These are phyloP conservation scores for Anthoscopus minutus DNA, from an alignment of 2,113 vertebrate genomes.

Conservation along the genomic window DNA sequence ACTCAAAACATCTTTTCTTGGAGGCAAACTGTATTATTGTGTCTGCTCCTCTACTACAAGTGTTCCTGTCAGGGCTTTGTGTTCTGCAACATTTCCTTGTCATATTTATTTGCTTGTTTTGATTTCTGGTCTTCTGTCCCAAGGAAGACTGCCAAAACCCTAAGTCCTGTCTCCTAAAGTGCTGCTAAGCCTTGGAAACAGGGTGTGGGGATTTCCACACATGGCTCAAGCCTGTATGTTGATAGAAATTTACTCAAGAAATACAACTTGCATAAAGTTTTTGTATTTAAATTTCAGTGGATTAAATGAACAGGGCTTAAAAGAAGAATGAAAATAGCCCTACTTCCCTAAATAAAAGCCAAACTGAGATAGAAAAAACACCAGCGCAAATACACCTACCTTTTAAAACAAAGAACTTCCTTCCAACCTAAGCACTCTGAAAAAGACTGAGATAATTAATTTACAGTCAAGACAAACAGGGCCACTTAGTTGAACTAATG, in stretches of 20 bases:
- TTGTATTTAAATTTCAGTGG: not conserved
- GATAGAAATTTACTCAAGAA: not conserved
- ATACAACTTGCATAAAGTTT: not conserved
- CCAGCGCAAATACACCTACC: not conserved
- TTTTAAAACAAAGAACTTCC: not conserved
- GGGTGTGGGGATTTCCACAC: not conserved
- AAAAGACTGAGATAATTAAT: not conserved
- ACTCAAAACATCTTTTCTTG: not conserved
- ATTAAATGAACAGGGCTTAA: not conserved
- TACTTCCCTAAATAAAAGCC: not conserved
- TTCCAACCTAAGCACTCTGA: not conserved
- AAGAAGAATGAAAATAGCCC: not conserved
- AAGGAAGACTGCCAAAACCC: constrained; percentile 29
- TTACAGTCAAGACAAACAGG: not conserved
- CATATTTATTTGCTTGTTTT: constrained; percentile 57
- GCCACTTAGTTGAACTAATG: not conserved
- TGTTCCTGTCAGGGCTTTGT: constrained; percentile 49
- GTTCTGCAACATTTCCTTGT: constrained; percentile 50
- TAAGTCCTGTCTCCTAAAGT: constrained; percentile 34
- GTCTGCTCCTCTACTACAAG: constrained; percentile 16
- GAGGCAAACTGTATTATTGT: not conserved
- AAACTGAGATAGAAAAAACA: not conserved
- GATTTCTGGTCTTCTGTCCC: constrained; percentile 43
- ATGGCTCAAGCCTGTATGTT: not conserved
- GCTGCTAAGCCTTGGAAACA: not conserved